These are phyloP conservation scores for Drosophila austrosaltans DNA, from an alignment of 2,888 invertebrate species.

Conservation along the genomic window DNA sequence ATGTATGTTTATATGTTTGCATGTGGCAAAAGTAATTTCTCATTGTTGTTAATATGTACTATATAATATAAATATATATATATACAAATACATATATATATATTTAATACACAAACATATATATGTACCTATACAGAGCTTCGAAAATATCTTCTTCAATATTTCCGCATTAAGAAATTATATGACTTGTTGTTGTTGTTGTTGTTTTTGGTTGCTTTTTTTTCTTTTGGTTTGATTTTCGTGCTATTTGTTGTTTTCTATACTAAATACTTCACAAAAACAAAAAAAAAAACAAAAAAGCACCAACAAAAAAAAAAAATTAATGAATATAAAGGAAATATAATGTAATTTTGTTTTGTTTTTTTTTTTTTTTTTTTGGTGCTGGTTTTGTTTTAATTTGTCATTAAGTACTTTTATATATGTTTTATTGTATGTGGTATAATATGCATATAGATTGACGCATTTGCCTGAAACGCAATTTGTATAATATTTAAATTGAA, in stretches of 20 bases:
- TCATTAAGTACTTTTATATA: slow-evolving; percentile 52
- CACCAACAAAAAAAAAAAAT: background rate
- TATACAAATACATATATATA: slow-evolving; percentile 31
- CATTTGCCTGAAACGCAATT: slow-evolving; percentile 60
- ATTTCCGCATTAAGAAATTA: slow-evolving; percentile 77
- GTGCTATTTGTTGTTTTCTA: slow-evolving; percentile 48
- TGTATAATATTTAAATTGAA: slow-evolving; percentile 35
- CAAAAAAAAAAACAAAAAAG: background rate
- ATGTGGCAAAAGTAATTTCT: slow-evolving; percentile 39
- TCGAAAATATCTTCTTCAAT: slow-evolving; percentile 56
- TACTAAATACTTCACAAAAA: slow-evolving; percentile 44
- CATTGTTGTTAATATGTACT: slow-evolving; percentile 34
- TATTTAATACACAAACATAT: slow-evolving; percentile 30
- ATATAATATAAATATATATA: slow-evolving; percentile 29
- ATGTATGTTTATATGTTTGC: slow-evolving; percentile 1
- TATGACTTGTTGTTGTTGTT: slow-evolving; percentile 42
- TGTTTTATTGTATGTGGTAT: slow-evolving; percentile 23
- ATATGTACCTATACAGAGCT: slow-evolving; percentile 37
- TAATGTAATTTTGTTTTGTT: slow-evolving; percentile 47
- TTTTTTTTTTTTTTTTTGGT: slow-evolving; percentile 17
- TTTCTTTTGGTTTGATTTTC: slow-evolving; percentile 20
- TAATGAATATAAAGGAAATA: slow-evolving; percentile 45
- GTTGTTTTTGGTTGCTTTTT: slow-evolving; percentile 15
- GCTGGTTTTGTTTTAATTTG: slow-evolving; percentile 39
- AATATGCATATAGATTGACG: slow-evolving; percentile 50